A percentile compares a stretch with the other conserved stretches of the same genome.
phyloP scores from a whole-genome alignment of 2,888 invertebrate genomes.

The Eumacrocentrus americanus region DNA sequence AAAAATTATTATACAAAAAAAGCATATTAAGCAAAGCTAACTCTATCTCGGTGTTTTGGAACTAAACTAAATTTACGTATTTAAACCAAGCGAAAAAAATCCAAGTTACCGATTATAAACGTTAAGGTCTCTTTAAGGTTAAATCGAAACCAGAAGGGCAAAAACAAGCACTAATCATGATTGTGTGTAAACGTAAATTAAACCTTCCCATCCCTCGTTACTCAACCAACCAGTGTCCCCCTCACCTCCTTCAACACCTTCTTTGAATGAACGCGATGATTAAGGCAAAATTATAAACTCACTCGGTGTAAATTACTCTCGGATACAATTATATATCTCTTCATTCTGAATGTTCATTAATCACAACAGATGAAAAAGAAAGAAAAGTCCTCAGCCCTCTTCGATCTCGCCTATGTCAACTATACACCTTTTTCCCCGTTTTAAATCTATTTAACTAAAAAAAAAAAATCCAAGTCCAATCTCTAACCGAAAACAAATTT shows the following conservation, averaged over 20 bases:
- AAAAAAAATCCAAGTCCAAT: constrained; percentile 32
- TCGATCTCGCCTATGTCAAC: constrained; percentile 35
- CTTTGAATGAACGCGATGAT: constrained; percentile 28
- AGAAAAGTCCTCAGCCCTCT: constrained; percentile 39
- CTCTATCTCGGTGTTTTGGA: constrained; percentile 60
- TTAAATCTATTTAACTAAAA: constrained; percentile 25
- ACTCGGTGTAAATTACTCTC: constrained; percentile 21
- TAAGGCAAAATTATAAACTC: constrained; percentile 19
- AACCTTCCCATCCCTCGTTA: constrained; percentile 26
- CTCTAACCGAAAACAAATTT: constrained; percentile 47
- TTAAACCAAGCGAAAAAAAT: constrained; percentile 47
- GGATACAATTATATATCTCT: constrained; percentile 34
- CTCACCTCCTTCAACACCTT: constrained; percentile 28
- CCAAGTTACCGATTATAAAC: constrained; percentile 56
- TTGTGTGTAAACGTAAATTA: constrained; percentile 56
- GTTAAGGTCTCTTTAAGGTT: constrained; percentile 57
- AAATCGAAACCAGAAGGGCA: constrained; percentile 43
- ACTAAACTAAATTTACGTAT: constrained; percentile 58
- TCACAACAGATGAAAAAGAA: constrained; percentile 29
- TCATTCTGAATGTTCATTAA: constrained; percentile 50
- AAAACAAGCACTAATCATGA: constrained; percentile 52
- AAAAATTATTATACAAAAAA: constrained; percentile 47
- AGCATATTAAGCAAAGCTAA: constrained; percentile 55
- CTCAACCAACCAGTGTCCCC: constrained; percentile 27
- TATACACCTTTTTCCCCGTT: constrained; percentile 23